Evolutionary conservation across 2,888 invertebrate genomes (phyloP), one percentile per base, ranked within the genome.

Genomic region (Xanthorhoe spadicearia): DNA sequence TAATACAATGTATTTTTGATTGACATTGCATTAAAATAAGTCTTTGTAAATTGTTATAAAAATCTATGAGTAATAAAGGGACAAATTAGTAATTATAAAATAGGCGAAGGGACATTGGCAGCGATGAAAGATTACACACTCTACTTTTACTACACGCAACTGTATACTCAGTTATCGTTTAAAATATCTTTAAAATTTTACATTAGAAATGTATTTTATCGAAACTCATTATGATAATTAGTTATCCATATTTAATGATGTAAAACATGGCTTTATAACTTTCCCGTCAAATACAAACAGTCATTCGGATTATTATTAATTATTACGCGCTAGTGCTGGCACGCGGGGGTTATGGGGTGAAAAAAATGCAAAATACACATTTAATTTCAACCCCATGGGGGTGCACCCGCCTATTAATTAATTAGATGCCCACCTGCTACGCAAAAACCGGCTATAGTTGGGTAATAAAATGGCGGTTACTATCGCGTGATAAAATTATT

Each of bases 301-400:
- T 63, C 62, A 67, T 76, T 81, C 71, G 59, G 74, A 82, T 82
- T 83, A 85, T 87, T 86, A 89, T 83, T 87, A 88, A 87, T 86
- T 82, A 86, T 83, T 79, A 78, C 74, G 81, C 79, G 74, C 77
- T 76, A 80, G 80, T 82, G 81, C 77, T 78, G 84, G 85, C 83
- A 82, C 83, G 86, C 82, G 82, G 83, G 73, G 75, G 79, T 78
- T 77, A 70, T 73, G 76, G 76, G 83, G 82, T 73, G 75, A 86
- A 87, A 87, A 32, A 92, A 90, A 91, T 91, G 86, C 88, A 89
- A 91, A 90, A 86, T 85, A 89, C 76, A 88, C 87, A 88, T 91
- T 88, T 88, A 87, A 88, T 91, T 90, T 86, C 80, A 84, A 82
- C 88, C 88, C 86, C 85, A 73, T 66, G 74, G 82, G 84, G 82